These are phyloP conservation scores for Onychomys leucogaster DNA, from an alignment of 2,797 vertebrate genomes.

Conservation along the genomic window DNA sequence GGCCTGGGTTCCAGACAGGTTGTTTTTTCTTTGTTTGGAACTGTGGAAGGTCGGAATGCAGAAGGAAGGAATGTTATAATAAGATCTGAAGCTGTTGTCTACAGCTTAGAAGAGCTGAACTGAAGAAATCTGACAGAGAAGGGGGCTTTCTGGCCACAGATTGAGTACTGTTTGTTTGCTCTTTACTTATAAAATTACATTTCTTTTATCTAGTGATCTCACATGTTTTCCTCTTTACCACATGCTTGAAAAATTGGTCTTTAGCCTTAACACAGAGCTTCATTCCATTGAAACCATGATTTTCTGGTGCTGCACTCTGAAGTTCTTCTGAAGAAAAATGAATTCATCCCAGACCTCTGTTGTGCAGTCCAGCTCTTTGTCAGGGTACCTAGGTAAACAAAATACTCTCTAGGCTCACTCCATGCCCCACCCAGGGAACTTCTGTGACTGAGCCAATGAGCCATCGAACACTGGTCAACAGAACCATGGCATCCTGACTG, in stretches of 20 bases:
- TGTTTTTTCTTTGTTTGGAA: neutral
- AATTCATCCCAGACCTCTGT: constrained; percentile 92
- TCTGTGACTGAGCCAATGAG: neutral
- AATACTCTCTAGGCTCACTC: neutral
- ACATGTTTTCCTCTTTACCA: constrained; percentile 75
- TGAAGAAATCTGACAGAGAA: neutral
- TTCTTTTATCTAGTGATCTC: constrained; percentile 79
- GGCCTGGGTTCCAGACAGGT: neutral
- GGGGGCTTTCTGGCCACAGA: neutral
- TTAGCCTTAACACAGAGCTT: constrained; percentile 91
- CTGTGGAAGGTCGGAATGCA: neutral
- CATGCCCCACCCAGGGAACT: neutral
- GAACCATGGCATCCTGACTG: neutral
- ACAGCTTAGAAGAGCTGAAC: neutral
- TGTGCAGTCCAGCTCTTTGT: constrained; percentile 93
- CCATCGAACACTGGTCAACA: neutral
- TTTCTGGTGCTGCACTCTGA: constrained; percentile 90
- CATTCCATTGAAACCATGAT: constrained; percentile 91
- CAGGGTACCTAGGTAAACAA: neutral
- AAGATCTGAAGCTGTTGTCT: neutral
- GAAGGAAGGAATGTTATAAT: neutral
- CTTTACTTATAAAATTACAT: constrained; percentile 50
- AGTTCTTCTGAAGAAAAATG: constrained; percentile 88
- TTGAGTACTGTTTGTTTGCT: neutral
- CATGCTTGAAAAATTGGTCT: constrained; percentile 76